Evolutionary conservation across 2,888 invertebrate species (phyloP).

Genomic region (Boloria euphrosyne): DNA sequence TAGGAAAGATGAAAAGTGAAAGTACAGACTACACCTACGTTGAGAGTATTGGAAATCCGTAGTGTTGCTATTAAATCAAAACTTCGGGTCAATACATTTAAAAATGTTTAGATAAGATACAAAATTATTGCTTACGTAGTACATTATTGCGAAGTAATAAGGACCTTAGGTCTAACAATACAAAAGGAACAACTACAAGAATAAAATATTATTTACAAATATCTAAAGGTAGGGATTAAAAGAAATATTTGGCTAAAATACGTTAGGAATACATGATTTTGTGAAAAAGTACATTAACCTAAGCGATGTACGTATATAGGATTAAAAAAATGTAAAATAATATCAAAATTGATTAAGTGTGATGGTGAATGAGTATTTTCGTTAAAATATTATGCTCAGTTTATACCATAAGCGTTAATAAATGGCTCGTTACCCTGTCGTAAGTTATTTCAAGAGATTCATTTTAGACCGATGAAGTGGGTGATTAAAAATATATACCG

Average conservation of each 20-base stretch:
- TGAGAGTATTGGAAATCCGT: constrained; percentile 26
- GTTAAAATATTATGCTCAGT: constrained; percentile 64
- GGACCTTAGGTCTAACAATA: constrained; percentile 75
- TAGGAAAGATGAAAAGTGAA: constrained; percentile 22
- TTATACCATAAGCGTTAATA: constrained; percentile 53
- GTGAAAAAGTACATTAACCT: constrained; percentile 58
- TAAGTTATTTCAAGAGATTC: constrained; percentile 67
- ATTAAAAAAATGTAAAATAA: constrained; percentile 56
- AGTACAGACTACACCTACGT: constrained; percentile 22
- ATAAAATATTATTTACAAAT: constrained; percentile 79
- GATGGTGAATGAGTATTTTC: constrained; percentile 73
- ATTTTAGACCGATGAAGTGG: constrained; percentile 41
- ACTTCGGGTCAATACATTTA: constrained; percentile 40
- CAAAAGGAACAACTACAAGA: constrained; percentile 74
- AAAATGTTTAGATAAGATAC: constrained; percentile 54
- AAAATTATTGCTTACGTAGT: constrained; percentile 78
- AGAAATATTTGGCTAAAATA: constrained; percentile 80
- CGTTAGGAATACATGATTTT: constrained; percentile 70
- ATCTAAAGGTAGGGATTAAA: constrained; percentile 70
- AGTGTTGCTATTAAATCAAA: constrained; percentile 33
- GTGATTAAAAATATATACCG: constrained; percentile 29
- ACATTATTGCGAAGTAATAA: constrained; percentile 77
- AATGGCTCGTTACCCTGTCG: constrained; percentile 76
- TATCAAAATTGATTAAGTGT: constrained; percentile 63
- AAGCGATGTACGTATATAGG: constrained; percentile 56